Base-by-base conservation (phyloP, 2,888 invertebrate species). In the Poecilobothrus nobilitatus region DNA sequence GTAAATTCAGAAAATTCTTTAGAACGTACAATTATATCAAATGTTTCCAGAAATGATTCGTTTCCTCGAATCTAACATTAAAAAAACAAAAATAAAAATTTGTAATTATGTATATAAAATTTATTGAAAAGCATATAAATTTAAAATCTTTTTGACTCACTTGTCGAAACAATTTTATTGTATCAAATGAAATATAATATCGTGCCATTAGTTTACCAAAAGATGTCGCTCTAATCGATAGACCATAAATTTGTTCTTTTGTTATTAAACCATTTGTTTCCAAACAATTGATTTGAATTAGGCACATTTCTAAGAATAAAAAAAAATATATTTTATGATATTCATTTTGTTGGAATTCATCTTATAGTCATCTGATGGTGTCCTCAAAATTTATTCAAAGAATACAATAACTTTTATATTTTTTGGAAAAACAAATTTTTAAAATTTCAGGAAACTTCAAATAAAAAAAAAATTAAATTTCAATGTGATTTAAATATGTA, bases 201-300 rank as follows among this genome's bases (percentile, higher is more conserved):
- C 87, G 82, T 6, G 91, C 90, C 91, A 92, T 91, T 61, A 91
- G 83, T 37, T 83, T 81, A 0, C 91, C 91, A 0, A 84, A 84
- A 65, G 83, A 82, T 0, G 89, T 91, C 0, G 91, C 85, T 62
- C 77, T 76, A 15, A 92, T 84, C 73, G 85, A 85, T 68, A 85
- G 81, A 63, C 84, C 79, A 73, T 86, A 84, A 69, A 80, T 78
- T n/a, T 83, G 82, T 69, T 85, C 84, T 84, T 89, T 86, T 0
- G 83, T 83, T 34, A 91, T 85, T 72, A 92, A 83, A 0, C 87
- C 86, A 9, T 85, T 82, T 65, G 83, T 83, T n/a, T 86, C 85
- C 70, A 92, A 79, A 37, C 86, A 85, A 76, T 91, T 89, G 80
- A 92, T 84, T 72, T 89, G 89, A 76, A 85, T 86, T 71, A 89